phyloP scores from a whole-genome alignment of 1,140 invertebrate species.

The Pissodes strobi region DNA sequence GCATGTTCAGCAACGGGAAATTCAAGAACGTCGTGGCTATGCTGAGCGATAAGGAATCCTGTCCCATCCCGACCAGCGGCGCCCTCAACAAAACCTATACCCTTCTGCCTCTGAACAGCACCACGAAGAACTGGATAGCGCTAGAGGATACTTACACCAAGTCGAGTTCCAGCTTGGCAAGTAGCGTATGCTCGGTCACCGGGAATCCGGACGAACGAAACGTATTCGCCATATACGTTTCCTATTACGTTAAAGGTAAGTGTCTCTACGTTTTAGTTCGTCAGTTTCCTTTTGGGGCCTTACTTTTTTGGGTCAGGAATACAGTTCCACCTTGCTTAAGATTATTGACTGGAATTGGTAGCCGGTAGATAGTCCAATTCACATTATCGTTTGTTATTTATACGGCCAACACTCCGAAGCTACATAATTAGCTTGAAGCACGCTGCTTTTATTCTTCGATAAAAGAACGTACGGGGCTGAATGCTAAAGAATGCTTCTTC shows the following conservation, averaged over 20 bases:
- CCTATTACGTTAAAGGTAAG: constrained; percentile 78
- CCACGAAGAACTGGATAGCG: constrained; percentile 82
- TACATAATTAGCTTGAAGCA: too few species aligned
- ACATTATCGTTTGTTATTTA: too few species aligned
- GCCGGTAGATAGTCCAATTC: too few species aligned
- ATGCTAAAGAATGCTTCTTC: too few species aligned
- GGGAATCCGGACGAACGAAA: constrained; percentile 72
- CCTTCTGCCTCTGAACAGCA: constrained; percentile 72
- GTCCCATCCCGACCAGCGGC: constrained; percentile 67
- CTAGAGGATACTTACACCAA: constrained; percentile 76
- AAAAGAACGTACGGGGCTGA: too few species aligned
- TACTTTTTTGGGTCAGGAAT: too few species aligned
- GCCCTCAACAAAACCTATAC: constrained; percentile 67
- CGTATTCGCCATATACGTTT: constrained; percentile 87
- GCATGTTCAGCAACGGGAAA: constrained; percentile 98
- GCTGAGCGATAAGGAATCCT: constrained; percentile 72
- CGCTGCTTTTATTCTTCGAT: too few species aligned
- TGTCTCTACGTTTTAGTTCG: too few species aligned
- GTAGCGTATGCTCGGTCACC: constrained; percentile 66
- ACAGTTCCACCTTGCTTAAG: too few species aligned
- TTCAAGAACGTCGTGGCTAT: constrained; percentile 97
- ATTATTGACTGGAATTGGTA: too few species aligned
- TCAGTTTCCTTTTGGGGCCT: too few species aligned
- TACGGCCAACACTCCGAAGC: too few species aligned
- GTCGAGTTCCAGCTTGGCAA: constrained; percentile 69